Evolutionary conservation across 2,113 vertebrate species (phyloP), one percentile per base, ranked within the genome.

Genomic region (Anser cygnoides): DNA sequence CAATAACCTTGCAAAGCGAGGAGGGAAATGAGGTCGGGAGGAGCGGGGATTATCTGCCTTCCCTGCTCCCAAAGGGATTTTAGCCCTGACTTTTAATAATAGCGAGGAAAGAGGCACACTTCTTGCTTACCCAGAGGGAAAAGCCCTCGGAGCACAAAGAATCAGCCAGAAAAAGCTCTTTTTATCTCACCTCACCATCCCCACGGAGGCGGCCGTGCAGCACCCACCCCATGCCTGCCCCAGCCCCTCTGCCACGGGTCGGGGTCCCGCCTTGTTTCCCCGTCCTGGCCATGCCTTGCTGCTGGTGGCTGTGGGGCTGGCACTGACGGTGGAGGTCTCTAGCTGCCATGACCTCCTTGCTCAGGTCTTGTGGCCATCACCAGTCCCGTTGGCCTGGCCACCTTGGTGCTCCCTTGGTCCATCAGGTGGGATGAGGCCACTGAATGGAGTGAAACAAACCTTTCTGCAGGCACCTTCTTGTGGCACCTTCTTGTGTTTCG

Each of bases 41-140:
- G 65, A 89, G 72, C 13, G 10, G 63, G 91, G 91, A 93, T 96
- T 97, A 94, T 95, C 92, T 94, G 73, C 89, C 83, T 94, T 78
- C 88, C 26, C 35, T 8, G 3, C 17, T 92, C 93, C 94, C 85
- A 46, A 31, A 87, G 92, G 95, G 68, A 92, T 92, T 96, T 94
- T 86, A 94, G 68, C 68, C 46, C 72, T 81, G 93, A 90, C 87
- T 96, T 96, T 93, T 91, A 97, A 96, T 96, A 96, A 96, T 52
- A 94, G 57, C 61, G 52, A 57, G 58, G 76, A 80, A 94, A 78
- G 89, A 90, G 14, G 72, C 82, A 90, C 79, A 35, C 85, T 87
- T 84, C 14, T 0, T 6, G 10, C 65, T 90, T 74, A 68, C 90
- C 93, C 94, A 90, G 85, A 90, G 92, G 92, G 92, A 84, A 94